These are phyloP conservation scores for Elgaria multicarinata DNA, from an alignment of 2,113 vertebrate genomes.

Conservation along the genomic window DNA sequence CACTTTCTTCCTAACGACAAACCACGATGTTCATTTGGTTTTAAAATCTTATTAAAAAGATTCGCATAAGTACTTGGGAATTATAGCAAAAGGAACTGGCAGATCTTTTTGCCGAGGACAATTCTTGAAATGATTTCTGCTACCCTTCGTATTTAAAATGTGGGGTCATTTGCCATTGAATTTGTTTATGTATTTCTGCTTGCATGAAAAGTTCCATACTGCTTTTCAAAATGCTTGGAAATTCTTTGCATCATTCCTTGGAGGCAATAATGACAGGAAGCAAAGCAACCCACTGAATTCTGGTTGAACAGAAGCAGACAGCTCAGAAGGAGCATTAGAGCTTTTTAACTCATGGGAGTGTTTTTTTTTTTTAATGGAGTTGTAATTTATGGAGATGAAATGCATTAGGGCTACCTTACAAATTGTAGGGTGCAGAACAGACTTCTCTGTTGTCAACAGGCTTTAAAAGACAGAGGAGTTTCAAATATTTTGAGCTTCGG, in stretches of 20 bases:
- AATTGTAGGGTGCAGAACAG: background rate
- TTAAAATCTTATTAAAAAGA: background rate
- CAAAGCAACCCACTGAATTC: background rate
- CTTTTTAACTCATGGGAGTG: background rate
- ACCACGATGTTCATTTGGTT: background rate
- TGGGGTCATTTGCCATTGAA: background rate
- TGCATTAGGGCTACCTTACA: background rate
- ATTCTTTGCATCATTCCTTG: background rate
- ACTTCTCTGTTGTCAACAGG: background rate
- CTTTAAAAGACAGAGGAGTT: background rate
- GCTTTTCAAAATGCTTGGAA: background rate
- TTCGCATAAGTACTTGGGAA: background rate
- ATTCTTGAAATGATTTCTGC: background rate
- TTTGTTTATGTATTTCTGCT: background rate
- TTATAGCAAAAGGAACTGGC: background rate
- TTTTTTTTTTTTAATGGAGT: background rate
- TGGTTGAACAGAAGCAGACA: background rate
- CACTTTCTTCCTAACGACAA: slow-evolving; percentile 11
- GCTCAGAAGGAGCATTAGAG: background rate
- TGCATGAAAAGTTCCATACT: background rate
- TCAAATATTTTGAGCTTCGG: background rate
- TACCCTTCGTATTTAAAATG: background rate
- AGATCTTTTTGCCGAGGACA: background rate
- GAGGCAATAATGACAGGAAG: background rate
- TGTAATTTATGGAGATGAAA: background rate